Evolutionary conservation across 2,888 invertebrate species (phyloP).

Genomic region (Miltochrista miniata): DNA sequence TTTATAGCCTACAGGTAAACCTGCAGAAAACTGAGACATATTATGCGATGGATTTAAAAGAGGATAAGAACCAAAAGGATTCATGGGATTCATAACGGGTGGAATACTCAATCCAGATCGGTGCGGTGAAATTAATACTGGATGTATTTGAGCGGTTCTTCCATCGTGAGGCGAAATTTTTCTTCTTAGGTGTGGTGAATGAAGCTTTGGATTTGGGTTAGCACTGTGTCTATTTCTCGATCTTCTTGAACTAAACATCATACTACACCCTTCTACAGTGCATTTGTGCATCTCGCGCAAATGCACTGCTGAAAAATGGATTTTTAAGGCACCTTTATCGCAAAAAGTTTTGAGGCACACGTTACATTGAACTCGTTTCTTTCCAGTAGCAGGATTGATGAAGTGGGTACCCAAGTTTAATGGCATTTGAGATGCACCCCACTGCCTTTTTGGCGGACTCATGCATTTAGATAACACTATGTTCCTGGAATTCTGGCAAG

Average conservation of each 20-base stretch:
- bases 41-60: constrained; percentile 88
- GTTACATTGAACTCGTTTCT: constrained; percentile 98
- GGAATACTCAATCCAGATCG: constrained; percentile 85
- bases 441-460: constrained; percentile 90
- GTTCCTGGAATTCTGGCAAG: constrained; percentile 71
- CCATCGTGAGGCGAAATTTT: constrained; percentile 98
- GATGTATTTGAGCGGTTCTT: constrained; percentile 93
- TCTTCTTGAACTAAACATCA: constrained; percentile 99
- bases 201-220: constrained; percentile 98
- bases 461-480: constrained; percentile 85
- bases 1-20: constrained; percentile 79
- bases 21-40: constrained; percentile 82
- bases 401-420: constrained; percentile 94
- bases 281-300: constrained; percentile 99
- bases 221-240: constrained; percentile 98
- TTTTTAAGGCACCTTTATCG: constrained; percentile 99
- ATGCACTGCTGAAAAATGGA: constrained; percentile 99
- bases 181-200: constrained; percentile 96
- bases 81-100: constrained; percentile 87
- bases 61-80: constrained; percentile 91
- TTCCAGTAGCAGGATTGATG: constrained; percentile 96
- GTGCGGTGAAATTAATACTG: constrained; percentile 90
- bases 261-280: constrained; percentile 98
- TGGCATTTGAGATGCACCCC: constrained; percentile 90
- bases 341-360: constrained; percentile 99